Evolutionary conservation across 2,888 invertebrate species (phyloP), one percentile per base, ranked within the genome.

Genomic region (Cephalotes varians): DNA sequence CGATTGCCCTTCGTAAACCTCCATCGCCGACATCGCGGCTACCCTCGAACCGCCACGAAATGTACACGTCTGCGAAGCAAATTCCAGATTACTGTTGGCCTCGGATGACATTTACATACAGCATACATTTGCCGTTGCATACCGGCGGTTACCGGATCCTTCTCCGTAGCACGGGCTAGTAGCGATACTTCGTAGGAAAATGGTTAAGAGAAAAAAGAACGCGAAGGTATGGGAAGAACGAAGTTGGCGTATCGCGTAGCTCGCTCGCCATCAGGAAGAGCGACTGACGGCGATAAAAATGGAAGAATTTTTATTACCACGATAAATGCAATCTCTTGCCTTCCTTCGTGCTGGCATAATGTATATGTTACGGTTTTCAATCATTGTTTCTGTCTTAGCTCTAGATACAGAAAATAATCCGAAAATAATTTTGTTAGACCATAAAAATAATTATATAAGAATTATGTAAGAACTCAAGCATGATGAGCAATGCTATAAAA

Each of bases 41-140:
- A 83, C 83, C 81, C 83, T 73, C 86, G 86, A 86, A 82, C 82
- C 87, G 72, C 86, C 79, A 74, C 77, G 86, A 83, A 80, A 79
- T 71, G 82, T 91, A 89, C 90, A 90, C 89, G 91, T 89, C 88
- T 89, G 86, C 90, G 88, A 79, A 90, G 92, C 91, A 91, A 93
- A 93, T 93, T 94, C 92, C 90, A 91, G 92, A 93, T 93, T 93
- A 93, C 91, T 88, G 89, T 88, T 87, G 89, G 89, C 83, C 87
- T 91, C 89, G 88, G 90, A 93, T 93, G 92, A 92, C 92, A 93
- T 93, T 93, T 94, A 92, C 93, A 93, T 92, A 91, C 90, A 86
- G 90, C 90, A 92, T 92, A 92, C 89, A 92, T 92, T 92, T 92
- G 86, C 92, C 88, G 73, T 87, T 84, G 81, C 83, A 83, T 87